These are phyloP conservation scores for Stegophylla sp. DNA, from an alignment of 2,888 invertebrate species.

Conservation along the genomic window DNA sequence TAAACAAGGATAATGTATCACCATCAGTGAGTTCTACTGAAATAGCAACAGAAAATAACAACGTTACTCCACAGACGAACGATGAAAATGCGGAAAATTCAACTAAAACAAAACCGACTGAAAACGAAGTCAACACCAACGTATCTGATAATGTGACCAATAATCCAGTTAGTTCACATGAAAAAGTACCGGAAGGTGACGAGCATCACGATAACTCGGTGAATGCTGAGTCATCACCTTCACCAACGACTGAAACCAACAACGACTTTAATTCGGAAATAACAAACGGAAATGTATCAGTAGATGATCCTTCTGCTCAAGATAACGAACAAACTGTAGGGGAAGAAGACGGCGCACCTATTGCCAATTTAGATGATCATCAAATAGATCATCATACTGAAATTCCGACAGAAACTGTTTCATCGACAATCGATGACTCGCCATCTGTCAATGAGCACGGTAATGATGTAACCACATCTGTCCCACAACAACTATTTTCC, in stretches of 20 bases:
- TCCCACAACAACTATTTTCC: slow-evolving; percentile 10
- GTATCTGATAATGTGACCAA: background rate
- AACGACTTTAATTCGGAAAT: background rate
- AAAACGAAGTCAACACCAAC: background rate
- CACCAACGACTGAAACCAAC: background rate
- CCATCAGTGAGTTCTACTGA: background rate
- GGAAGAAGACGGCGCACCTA: background rate
- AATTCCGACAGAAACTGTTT: background rate
- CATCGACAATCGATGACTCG: background rate
- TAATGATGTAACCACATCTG: slow-evolving; percentile 5
- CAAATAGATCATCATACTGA: slow-evolving; percentile 1
- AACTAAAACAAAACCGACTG: slow-evolving; percentile 3
- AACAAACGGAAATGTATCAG: background rate
- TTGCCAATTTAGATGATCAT: background rate
- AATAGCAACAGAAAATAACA: background rate
- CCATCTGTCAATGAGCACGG: background rate
- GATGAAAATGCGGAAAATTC: background rate
- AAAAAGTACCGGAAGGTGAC: background rate
- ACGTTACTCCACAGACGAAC: slow-evolving; percentile 5
- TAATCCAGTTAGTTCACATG: slow-evolving; percentile 1
- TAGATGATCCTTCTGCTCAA: slow-evolving; percentile 5
- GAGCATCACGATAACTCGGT: background rate
- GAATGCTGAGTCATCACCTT: background rate
- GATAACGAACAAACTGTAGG: background rate
- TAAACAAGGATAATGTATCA: background rate